Evolutionary conservation across 2,888 invertebrate genomes (phyloP).

Genomic region (Malacosoma neustria): DNA sequence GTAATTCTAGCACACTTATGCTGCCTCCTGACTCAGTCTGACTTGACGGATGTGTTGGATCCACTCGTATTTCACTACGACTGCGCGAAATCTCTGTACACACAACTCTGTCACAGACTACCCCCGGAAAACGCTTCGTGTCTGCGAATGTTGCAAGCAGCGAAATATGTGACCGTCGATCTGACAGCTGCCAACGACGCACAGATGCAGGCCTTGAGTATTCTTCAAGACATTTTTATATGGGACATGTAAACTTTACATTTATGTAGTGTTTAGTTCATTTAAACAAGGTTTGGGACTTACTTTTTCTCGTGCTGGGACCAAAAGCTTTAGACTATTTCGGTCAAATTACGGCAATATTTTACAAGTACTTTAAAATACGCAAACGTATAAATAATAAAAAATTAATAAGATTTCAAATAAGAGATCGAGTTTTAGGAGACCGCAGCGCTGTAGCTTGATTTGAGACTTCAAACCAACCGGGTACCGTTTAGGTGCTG

Average conservation of each 20-base stretch:
- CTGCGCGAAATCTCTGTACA: constrained; percentile 45
- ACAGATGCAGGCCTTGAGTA: constrained; percentile 47
- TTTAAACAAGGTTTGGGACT: no score
- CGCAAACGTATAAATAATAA: no score
- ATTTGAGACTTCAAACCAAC: no score
- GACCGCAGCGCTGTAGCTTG: no score
- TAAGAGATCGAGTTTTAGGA: no score
- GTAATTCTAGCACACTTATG: constrained; percentile 83
- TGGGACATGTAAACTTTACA: constrained; percentile 63
- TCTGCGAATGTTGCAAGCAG: constrained; percentile 54
- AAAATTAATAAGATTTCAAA: no score
- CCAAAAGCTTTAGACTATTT: no score
- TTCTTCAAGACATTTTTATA: constrained; percentile 64
- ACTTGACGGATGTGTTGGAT: constrained; percentile 71
- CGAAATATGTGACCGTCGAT: constrained; percentile 63
- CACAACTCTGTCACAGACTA: constrained; percentile 49
- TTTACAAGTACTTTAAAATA: no score
- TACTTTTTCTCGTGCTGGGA: no score
- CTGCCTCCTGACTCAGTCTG: constrained; percentile 70
- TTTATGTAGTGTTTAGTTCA: no score
- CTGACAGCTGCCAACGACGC: constrained; percentile 37
- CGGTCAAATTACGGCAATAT: no score
- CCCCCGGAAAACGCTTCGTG: constrained; percentile 60
- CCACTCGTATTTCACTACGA: constrained; percentile 63
- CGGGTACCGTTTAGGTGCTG: no score